phyloP scores from a whole-genome alignment of 2,888 invertebrate species.

The Dexiosoma caninum region DNA sequence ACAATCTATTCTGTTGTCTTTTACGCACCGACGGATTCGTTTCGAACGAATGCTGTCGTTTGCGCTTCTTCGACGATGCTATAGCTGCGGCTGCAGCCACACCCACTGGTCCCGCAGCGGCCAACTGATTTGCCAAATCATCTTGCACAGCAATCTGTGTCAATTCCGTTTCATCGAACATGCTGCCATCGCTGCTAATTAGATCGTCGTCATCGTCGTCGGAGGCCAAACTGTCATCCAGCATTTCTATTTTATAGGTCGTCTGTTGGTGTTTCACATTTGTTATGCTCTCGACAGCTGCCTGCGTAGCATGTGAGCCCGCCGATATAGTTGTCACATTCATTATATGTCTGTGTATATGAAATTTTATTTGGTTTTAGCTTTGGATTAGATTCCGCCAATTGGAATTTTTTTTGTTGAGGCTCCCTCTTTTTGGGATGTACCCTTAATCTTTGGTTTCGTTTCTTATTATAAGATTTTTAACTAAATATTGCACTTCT shows the following conservation, averaged over 20 bases:
- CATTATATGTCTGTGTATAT: slow-evolving; percentile 64
- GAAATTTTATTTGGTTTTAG: slow-evolving; percentile 49
- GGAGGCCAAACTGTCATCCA: slow-evolving; percentile 82
- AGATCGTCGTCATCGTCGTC: slow-evolving; percentile 93
- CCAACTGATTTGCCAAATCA: slow-evolving; percentile 96
- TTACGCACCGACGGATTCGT: slow-evolving; percentile 97
- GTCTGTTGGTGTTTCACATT: slow-evolving; percentile 70
- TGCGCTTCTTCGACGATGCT: slow-evolving; percentile 95
- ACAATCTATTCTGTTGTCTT: slow-evolving; percentile 94
- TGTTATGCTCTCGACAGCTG: slow-evolving; percentile 54
- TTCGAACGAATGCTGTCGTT: slow-evolving; percentile 96
- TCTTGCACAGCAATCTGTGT: slow-evolving; percentile 83
- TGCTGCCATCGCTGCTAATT: slow-evolving; percentile 88
- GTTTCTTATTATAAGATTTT: slow-evolving; percentile 63
- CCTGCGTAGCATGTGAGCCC: slow-evolving; percentile 67
- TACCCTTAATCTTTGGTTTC: slow-evolving; percentile 66
- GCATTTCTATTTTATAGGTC: slow-evolving; percentile 85
- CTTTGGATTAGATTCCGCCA: slow-evolving; percentile 17
- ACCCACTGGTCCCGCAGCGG: slow-evolving; percentile 96
- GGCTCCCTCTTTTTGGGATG: slow-evolving; percentile 47
- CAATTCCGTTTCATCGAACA: slow-evolving; percentile 90
- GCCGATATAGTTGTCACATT: slow-evolving; percentile 76
- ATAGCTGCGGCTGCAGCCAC: slow-evolving; percentile 98
- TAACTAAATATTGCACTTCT: slow-evolving; percentile 56
- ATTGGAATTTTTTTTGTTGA: slow-evolving; percentile 14